Conservation (phyloP, 1,140 invertebrate species). For the Panonychus citri region DNA sequence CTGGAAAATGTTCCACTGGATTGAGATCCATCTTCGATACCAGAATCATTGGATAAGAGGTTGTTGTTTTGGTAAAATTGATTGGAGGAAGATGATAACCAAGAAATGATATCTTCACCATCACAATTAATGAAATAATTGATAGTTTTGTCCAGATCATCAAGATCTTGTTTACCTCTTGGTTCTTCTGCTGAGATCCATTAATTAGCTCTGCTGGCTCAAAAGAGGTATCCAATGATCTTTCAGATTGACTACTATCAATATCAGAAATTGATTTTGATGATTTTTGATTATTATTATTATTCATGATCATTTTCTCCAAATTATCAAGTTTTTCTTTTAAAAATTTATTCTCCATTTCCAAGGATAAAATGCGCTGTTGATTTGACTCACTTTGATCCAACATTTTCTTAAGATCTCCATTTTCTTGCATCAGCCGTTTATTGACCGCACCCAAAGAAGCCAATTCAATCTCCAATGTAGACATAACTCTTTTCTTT, state of each 20-base stretch:
- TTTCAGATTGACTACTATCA: not conserved
- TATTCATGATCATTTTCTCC: not conserved
- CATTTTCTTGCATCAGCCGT: not conserved
- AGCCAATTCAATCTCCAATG: conserved; percentile 36
- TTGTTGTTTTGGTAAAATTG: not conserved
- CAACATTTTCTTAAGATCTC: not conserved
- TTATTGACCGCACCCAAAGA: not conserved
- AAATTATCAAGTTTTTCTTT: not conserved
- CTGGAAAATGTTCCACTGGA: too few relatives aligned
- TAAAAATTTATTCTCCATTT: not conserved
- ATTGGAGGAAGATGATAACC: not conserved
- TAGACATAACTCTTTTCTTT: conserved; percentile 77
- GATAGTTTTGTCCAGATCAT: conserved; percentile 15
- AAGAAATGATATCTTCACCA: conserved; percentile 5
- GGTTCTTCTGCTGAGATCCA: conserved; percentile 19
- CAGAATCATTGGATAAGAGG: too few relatives aligned
- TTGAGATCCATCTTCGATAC: too few relatives aligned
- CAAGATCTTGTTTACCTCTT: conserved; percentile 9
- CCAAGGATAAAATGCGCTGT: not conserved
- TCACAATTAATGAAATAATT: conserved; percentile 10
- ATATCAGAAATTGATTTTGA: too few relatives aligned
- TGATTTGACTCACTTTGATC: not conserved
- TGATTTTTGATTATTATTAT: not conserved
- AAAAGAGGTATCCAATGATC: conserved; percentile 10
- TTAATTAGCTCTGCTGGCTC: conserved; percentile 19